Base-by-base conservation (phyloP, 2,797 vertebrate genomes). In the Cirrhinus molitorella region DNA sequence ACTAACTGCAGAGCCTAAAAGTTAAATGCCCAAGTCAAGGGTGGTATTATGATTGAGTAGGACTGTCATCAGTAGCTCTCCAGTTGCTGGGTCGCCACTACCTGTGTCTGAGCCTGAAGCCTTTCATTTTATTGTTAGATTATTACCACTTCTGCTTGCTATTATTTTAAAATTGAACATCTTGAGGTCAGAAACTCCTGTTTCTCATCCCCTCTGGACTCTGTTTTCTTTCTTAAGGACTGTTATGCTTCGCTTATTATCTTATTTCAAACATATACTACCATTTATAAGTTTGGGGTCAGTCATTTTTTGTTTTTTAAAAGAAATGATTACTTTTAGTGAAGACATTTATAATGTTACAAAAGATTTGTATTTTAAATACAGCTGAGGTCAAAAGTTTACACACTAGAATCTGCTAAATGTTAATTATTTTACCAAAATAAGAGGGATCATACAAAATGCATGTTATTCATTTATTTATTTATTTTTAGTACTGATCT, bases 21-120 rank as follows among this genome's bases (percentile, higher is more conserved):
- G 67, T 57, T 47, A 71, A 70, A 81, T 31, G 53, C 2, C 53
- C 37, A 59, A n/a, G 67, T 61, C 40, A 81, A 23, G 55, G 68
- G 53, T 61, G 23, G 4, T n/a, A 23, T 72, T 43, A 73, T 37
- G 53, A 81, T 55, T 25, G 17, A 70, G 37, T 16, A 12, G 34
- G 51, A 8, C 51, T 70, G 49, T 70, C 66, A 65, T 65, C 14
- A 77, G 51, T 74, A 40, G 47, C 23, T 77, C 9, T 28, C 14
- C 34, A n/a, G 6, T n/a, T 43, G 16, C 76, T 70, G 23, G 66
- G 16, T 70, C 12, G 10, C 23, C 13, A 21, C 19, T 23, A 28
- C 16, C 14, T 43, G 31, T 47, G 13, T 43, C 31, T 13, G 47
- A 79, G 66, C 16, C 13, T 80, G 16, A n/a, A 40, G 31, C 3